These are phyloP conservation scores for Zygothrica quintamaculata DNA, from an alignment of 2,888 invertebrate genomes.

Conservation along the genomic window DNA sequence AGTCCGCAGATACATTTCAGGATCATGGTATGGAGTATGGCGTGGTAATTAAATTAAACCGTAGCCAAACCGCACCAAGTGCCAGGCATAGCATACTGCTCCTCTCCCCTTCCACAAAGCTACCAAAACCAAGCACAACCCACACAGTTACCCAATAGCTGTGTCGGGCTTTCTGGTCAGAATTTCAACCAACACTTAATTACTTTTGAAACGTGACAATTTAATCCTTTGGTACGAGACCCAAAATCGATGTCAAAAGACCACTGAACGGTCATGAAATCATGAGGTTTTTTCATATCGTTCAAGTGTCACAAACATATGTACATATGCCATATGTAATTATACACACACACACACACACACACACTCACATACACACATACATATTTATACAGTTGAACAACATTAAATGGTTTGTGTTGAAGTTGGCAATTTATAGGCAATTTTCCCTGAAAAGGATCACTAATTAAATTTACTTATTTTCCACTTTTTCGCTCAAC, in stretches of 20 bases:
- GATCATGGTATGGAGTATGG: constrained; percentile 30
- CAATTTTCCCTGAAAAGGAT: constrained; percentile 14
- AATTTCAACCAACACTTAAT: constrained; percentile 55
- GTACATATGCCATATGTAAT: neutral
- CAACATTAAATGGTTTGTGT: constrained; percentile 14
- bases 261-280: constrained; percentile 25
- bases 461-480: constrained; percentile 15
- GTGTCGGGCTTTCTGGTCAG: constrained; percentile 41
- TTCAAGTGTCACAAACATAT: neutral
- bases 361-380: neutral
- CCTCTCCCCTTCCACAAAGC: too few relatives aligned
- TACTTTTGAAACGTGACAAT: constrained; percentile 71
- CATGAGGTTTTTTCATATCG: neutral
- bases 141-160: neutral
- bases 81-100: constrained; percentile 8
- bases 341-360: neutral
- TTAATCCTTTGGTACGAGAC: constrained; percentile 55
- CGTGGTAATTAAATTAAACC: constrained; percentile 63
- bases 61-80: constrained; percentile 46
- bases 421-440: constrained; percentile 16
- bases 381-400: too few relatives aligned
- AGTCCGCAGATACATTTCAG: constrained; percentile 31
- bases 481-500: too few relatives aligned
- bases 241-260: constrained; percentile 44
- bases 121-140: too few relatives aligned